phyloP scores from a whole-genome alignment of 2,888 invertebrate species.

The Drosophila mimica region DNA sequence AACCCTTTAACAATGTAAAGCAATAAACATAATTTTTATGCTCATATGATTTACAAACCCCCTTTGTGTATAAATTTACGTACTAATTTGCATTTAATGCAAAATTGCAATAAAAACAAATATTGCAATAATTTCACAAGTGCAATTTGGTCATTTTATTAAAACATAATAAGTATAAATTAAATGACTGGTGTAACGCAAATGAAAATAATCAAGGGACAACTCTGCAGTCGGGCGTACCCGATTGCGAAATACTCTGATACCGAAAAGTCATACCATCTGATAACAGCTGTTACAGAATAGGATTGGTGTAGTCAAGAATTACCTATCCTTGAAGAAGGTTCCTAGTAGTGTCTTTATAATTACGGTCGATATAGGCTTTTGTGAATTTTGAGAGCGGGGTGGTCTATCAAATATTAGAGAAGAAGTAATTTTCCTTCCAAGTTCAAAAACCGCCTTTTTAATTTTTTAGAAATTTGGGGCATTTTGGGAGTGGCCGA shows the following conservation, averaged over 20 bases:
- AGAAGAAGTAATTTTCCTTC: background rate
- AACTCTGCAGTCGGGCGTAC: background rate
- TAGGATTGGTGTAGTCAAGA: background rate
- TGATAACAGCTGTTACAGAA: background rate
- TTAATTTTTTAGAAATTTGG: no score
- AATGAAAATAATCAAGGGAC: background rate
- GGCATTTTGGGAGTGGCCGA: no score
- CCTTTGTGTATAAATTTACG: conserved; percentile 27
- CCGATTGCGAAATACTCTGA: background rate
- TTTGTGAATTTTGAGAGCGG: background rate
- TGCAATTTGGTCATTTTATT: conserved; percentile 50
- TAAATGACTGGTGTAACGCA: conserved; percentile 17
- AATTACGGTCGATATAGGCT: background rate
- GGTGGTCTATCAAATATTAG: background rate
- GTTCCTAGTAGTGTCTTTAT: background rate
- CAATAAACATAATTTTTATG: conserved; percentile 53
- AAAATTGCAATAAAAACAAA: conserved; percentile 40
- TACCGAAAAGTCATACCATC: background rate
- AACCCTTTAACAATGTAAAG: conserved; percentile 29
- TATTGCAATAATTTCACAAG: conserved; percentile 43
- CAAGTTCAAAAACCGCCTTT: no score
- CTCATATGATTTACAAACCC: conserved; percentile 23
- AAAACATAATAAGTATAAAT: conserved; percentile 53
- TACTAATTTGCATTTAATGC: conserved; percentile 65
- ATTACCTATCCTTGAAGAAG: accelerated